Conservation (phyloP, 2,113 vertebrate species). For the Pantherophis guttatus region DNA sequence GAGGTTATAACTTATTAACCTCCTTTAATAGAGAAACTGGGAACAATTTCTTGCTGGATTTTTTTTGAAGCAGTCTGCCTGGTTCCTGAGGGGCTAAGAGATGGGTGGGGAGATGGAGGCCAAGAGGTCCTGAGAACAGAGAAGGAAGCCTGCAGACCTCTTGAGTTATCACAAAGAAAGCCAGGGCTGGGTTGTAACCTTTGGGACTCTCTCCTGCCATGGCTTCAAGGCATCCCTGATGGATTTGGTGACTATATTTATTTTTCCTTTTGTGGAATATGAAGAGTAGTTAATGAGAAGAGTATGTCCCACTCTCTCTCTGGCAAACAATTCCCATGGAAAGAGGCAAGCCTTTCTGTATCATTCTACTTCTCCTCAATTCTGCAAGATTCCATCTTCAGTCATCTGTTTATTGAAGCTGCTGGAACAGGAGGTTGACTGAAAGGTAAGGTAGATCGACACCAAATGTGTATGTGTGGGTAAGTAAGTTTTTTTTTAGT, state of each 20-base stretch:
- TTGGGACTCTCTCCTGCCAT: not conserved
- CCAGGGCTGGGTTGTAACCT: not conserved
- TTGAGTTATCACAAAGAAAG: not conserved
- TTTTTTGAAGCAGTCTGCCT: not conserved
- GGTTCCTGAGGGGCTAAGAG: not conserved
- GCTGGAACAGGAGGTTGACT: not conserved
- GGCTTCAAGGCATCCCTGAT: not conserved
- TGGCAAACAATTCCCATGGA: not conserved
- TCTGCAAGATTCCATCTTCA: not conserved
- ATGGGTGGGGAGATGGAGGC: not conserved
- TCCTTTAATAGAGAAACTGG: not conserved
- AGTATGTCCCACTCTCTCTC: not conserved
- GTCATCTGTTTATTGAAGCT: not conserved
- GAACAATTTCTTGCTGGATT: not conserved
- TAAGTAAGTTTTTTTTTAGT: not conserved
- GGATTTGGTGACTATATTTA: not conserved
- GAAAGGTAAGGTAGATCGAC: not conserved
- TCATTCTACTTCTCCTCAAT: not conserved
- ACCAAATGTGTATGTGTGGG: not conserved
- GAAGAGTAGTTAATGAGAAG: not conserved
- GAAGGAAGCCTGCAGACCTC: not conserved
- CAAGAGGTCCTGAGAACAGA: slow-evolving; percentile 3
- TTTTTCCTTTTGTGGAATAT: not conserved
- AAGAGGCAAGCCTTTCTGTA: not conserved
- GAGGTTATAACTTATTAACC: not conserved